Evolutionary conservation across 1,140 invertebrate species (phyloP).

Genomic region (Drosophila tristis): DNA sequence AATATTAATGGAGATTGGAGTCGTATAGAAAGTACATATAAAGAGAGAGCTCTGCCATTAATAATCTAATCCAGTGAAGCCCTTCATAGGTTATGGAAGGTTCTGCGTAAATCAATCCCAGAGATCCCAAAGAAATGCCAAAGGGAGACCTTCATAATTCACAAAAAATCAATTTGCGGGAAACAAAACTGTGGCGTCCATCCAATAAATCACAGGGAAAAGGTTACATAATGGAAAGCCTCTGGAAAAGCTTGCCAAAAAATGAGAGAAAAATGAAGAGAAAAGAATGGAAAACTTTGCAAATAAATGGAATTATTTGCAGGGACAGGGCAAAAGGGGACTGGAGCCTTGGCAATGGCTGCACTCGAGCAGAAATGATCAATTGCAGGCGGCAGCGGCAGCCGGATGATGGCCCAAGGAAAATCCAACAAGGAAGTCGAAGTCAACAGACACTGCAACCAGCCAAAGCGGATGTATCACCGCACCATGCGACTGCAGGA

Average conservation of each 20-base stretch:
- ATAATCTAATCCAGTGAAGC: constrained; percentile 8
- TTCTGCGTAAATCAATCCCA: constrained; percentile 39
- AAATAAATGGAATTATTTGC: constrained; percentile 50
- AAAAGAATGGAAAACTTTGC: constrained; percentile 45
- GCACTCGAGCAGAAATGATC: constrained; percentile 50
- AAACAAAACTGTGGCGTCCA: constrained; percentile 30
- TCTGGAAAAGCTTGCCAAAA: constrained; percentile 37
- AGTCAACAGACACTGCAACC: constrained; percentile 7
- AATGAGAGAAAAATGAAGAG: constrained; percentile 1
- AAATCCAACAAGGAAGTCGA: constrained; percentile 19
- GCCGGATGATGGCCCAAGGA: constrained; percentile 32
- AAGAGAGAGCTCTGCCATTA: constrained; percentile 14
- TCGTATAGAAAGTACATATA: background rate
- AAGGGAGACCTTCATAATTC: constrained; percentile 38
- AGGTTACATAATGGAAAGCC: constrained; percentile 32
- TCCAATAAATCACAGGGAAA: constrained; percentile 43
- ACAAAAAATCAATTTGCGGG: constrained; percentile 44
- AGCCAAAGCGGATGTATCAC: constrained; percentile 11
- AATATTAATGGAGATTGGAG: constrained; percentile 40
- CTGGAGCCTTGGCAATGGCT: constrained; percentile 35
- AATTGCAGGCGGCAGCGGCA: constrained; percentile 38
- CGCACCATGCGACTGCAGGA: constrained; percentile 15
- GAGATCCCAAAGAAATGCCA: background rate
- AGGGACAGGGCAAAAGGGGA: no score
- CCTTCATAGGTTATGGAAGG: constrained; percentile 11